phyloP scores from a whole-genome alignment of 2,888 invertebrate genomes.

The Agrotis segetum region DNA sequence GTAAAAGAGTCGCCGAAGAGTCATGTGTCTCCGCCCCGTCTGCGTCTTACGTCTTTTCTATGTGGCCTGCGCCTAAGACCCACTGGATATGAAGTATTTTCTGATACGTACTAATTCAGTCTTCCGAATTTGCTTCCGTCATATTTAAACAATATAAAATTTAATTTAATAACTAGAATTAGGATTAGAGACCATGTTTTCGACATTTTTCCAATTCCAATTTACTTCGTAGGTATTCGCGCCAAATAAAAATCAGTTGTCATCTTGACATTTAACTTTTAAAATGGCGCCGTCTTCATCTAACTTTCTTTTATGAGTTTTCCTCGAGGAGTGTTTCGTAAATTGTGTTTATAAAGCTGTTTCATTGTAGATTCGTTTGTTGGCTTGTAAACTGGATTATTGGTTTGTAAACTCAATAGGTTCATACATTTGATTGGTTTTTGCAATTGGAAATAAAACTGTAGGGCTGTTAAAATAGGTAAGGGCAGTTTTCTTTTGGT shows the following conservation, averaged over 20 bases:
- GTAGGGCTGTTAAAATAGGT: neutral
- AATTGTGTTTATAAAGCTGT: constrained; percentile 70
- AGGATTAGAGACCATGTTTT: neutral
- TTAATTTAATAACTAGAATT: too few relatives aligned
- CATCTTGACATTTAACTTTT: constrained; percentile 68
- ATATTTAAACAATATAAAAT: too few relatives aligned
- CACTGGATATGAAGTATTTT: too few relatives aligned
- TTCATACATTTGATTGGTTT: constrained; percentile 60
- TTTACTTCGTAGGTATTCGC: constrained; percentile 31
- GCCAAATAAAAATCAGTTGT: constrained; percentile 44
- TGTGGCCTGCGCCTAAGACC: too few relatives aligned
- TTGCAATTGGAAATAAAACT: constrained; percentile 17
- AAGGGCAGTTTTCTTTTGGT: too few relatives aligned
- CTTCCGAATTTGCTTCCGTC: too few relatives aligned
- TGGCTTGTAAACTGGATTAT: constrained; percentile 62
- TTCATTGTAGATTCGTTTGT: constrained; percentile 64
- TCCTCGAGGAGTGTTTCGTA: constrained; percentile 59
- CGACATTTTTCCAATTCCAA: constrained; percentile 24
- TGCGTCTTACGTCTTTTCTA: too few relatives aligned
- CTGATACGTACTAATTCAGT: too few relatives aligned
- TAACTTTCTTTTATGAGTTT: constrained; percentile 70
- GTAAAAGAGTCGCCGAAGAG: too few relatives aligned
- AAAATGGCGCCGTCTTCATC: constrained; percentile 62
- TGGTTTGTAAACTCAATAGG: constrained; percentile 62
- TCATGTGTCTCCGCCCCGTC: too few relatives aligned